A percentile compares a stretch with the other conserved stretches of the same genome.
These are phyloP conservation scores for Pemphredon lugubris DNA, from an alignment of 2,888 invertebrate species.

Conservation along the genomic window DNA sequence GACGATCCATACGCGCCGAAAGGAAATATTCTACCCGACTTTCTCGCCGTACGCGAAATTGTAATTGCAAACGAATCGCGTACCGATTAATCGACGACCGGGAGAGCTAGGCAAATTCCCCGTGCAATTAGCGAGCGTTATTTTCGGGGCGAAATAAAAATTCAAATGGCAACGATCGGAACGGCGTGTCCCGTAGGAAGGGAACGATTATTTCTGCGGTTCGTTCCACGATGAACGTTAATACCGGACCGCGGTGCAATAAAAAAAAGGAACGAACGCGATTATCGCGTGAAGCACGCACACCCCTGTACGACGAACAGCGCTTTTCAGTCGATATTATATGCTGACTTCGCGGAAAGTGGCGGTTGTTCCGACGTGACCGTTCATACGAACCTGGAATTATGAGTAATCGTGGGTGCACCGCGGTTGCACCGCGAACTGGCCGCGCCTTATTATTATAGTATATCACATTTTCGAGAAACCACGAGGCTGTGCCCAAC, in stretches of 20 bases:
- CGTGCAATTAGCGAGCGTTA: no score
- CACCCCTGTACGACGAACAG: background rate
- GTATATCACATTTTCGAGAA: constrained; percentile 5
- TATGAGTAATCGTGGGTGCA: constrained; percentile 21
- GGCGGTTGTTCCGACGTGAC: constrained; percentile 21
- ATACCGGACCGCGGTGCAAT: constrained; percentile 10
- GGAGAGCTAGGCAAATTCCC: background rate
- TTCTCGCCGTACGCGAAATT: no score
- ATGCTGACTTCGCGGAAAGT: constrained; percentile 27
- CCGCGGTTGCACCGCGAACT: background rate
- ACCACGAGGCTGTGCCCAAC: no score
- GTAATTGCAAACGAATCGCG: no score
- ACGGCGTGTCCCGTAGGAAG: background rate
- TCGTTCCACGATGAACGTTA: constrained; percentile 29
- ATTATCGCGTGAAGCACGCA: constrained; percentile 45
- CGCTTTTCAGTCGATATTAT: constrained; percentile 28
- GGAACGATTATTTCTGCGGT: constrained; percentile 18
- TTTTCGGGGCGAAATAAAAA: background rate
- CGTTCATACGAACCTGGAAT: constrained; percentile 26
- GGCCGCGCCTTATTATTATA: background rate
- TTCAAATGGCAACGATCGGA: background rate
- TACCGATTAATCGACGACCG: constrained; percentile 35
- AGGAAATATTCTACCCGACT: no score
- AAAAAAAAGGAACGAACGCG: constrained; percentile 17
- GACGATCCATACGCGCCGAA: no score